phyloP scores from a whole-genome alignment of 2,888 invertebrate genomes.

The Pseudeuparius sepicola region DNA sequence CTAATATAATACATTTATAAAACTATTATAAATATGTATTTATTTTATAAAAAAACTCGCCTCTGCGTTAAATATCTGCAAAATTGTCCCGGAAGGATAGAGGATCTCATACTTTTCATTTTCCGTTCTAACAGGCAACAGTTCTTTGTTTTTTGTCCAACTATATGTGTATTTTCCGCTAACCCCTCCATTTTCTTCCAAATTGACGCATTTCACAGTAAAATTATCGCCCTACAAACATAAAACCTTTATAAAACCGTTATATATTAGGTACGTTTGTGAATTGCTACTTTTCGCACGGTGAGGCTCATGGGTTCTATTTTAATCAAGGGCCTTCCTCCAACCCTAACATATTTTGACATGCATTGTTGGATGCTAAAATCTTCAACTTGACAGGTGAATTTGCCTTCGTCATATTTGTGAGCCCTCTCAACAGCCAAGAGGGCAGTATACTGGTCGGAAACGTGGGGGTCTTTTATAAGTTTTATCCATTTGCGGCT shows the following conservation, averaged over 20 bases:
- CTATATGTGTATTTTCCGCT: conserved; percentile 66
- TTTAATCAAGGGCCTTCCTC: conserved; percentile 54
- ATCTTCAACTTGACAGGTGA: conserved; percentile 69
- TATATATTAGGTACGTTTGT: too few species aligned
- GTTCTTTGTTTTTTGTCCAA: conserved; percentile 69
- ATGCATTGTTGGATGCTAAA: conserved; percentile 60
- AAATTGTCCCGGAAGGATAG: conserved; percentile 72
- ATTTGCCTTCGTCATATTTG: conserved; percentile 62
- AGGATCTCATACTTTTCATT: conserved; percentile 79
- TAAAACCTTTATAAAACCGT: conserved; percentile 14
- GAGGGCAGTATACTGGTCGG: conserved; percentile 55
- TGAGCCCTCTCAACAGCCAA: conserved; percentile 62
- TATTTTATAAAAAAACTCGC: too few species aligned
- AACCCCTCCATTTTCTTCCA: conserved; percentile 47
- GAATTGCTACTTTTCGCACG: conserved; percentile 58
- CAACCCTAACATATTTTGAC: conserved; percentile 50
- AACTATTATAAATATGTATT: too few species aligned
- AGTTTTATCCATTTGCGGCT: conserved; percentile 60
- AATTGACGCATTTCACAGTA: conserved; percentile 63
- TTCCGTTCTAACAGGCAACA: conserved; percentile 63
- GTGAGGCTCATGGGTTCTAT: conserved; percentile 61
- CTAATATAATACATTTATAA: too few species aligned
- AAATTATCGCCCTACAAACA: conserved; percentile 54
- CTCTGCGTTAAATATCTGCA: conserved; percentile 68
- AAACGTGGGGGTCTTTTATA: conserved; percentile 40